A percentile compares a stretch with the other conserved stretches of the same genome.
Evolutionary conservation across 2,113 vertebrate species (phyloP).

Genomic region (Mormoops blainvillei): DNA sequence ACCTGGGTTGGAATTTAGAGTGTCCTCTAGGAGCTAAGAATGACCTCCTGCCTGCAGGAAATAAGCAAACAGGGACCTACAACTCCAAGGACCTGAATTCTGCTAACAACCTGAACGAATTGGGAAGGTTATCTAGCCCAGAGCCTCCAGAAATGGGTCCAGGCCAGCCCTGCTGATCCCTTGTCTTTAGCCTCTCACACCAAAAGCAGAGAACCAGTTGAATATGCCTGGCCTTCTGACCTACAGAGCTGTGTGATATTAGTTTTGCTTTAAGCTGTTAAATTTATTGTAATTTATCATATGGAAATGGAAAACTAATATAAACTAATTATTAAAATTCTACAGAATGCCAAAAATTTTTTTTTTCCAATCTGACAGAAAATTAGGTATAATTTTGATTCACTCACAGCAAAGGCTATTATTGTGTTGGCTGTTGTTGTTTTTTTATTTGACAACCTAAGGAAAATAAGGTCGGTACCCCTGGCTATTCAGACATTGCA

Average conservation of each 20-base stretch:
- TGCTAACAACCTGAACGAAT: background rate
- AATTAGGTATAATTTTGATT: too few species aligned
- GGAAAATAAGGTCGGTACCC: background rate
- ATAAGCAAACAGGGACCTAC: background rate
- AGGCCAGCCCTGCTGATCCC: background rate
- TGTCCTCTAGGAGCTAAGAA: background rate
- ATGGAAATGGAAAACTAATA: background rate
- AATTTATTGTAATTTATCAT: background rate
- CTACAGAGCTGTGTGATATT: background rate
- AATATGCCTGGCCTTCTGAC: background rate
- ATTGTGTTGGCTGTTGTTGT: background rate
- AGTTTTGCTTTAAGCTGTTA: background rate
- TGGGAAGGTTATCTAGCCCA: background rate
- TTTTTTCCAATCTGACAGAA: too few species aligned
- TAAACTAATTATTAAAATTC: background rate
- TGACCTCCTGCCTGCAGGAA: background rate
- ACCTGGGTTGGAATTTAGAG: background rate
- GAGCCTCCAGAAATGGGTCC: background rate
- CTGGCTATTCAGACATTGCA: background rate
- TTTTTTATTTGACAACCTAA: background rate
- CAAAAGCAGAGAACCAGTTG: background rate
- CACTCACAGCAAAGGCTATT: too few species aligned
- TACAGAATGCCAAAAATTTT: background rate
- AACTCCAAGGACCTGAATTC: background rate
- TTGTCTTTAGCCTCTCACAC: background rate